phyloP scores from a whole-genome alignment of 2,888 invertebrate genomes.

The Pelosia muscerda region DNA sequence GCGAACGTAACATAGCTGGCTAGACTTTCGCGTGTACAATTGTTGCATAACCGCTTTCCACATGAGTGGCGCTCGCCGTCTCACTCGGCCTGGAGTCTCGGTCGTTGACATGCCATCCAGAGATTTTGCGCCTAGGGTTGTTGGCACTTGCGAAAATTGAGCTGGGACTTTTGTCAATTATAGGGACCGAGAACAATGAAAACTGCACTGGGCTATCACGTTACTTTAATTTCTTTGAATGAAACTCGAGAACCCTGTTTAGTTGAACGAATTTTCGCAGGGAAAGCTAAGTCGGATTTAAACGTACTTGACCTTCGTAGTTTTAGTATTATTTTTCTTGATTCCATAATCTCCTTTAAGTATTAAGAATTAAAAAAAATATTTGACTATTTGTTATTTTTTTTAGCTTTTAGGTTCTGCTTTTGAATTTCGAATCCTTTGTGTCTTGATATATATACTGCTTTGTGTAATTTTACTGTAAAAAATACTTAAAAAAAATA shows the following conservation, averaged over 20 bases:
- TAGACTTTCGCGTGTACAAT: slow-evolving; percentile 79
- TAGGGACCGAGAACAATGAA: not conserved
- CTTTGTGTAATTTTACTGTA: not conserved
- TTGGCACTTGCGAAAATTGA: slow-evolving; percentile 32
- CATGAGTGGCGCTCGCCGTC: slow-evolving; percentile 75
- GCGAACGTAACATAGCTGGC: slow-evolving; percentile 63
- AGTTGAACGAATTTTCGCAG: not conserved
- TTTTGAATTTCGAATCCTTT: not conserved
- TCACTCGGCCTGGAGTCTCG: slow-evolving; percentile 76
- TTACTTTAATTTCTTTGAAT: not conserved
- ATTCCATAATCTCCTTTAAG: too few relatives aligned
- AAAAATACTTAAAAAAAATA: not conserved
- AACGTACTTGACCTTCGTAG: not conserved
- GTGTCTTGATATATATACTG: not conserved
- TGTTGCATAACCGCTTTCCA: slow-evolving; percentile 85
- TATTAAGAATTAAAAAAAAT: too few relatives aligned
- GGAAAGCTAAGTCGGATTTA: not conserved
- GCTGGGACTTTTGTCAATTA: slow-evolving; percentile 12
- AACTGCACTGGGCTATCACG: not conserved
- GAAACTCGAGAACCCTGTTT: not conserved
- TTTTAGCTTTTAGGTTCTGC: not conserved
- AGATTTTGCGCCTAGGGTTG: slow-evolving; percentile 65
- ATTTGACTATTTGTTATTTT: too few relatives aligned
- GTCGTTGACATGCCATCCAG: slow-evolving; percentile 78
- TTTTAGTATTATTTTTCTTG: too few relatives aligned